A percentile compares a stretch with the other conserved stretches of the same genome.
These are phyloP conservation scores for Bathynomus jamesi DNA, from an alignment of 1,140 invertebrate species.

Conservation along the genomic window DNA sequence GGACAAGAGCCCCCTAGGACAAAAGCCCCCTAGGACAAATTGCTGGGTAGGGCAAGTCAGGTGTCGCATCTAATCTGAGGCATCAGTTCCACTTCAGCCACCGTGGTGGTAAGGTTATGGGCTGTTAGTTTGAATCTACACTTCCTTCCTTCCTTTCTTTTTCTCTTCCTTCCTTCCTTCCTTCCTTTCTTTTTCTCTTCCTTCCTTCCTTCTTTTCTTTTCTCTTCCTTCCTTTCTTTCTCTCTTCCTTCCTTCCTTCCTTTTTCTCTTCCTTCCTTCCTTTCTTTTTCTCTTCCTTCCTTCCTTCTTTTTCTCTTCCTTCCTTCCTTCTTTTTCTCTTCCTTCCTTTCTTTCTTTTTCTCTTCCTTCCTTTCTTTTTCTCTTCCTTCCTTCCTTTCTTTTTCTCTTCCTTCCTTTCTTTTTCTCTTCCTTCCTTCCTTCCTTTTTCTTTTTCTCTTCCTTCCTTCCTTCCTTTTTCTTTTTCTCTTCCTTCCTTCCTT, in stretches of 20 bases:
- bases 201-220: neutral
- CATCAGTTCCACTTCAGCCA: no score
- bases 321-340: neutral
- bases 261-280: neutral
- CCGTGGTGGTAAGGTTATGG: no score
- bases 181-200: neutral
- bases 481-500: neutral
- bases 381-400: neutral
- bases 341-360: neutral
- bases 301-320: neutral
- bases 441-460: neutral
- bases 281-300: neutral
- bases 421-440: neutral
- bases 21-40: no score
- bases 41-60: no score
- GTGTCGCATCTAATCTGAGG: no score
- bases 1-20: no score
- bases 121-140: no score
- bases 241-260: neutral
- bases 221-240: neutral
- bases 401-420: neutral
- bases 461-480: neutral
- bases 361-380: neutral
- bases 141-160: neutral
- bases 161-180: neutral